Conservation (phyloP, 2,797 vertebrate species). For the Pogoniulus pusillus region DNA sequence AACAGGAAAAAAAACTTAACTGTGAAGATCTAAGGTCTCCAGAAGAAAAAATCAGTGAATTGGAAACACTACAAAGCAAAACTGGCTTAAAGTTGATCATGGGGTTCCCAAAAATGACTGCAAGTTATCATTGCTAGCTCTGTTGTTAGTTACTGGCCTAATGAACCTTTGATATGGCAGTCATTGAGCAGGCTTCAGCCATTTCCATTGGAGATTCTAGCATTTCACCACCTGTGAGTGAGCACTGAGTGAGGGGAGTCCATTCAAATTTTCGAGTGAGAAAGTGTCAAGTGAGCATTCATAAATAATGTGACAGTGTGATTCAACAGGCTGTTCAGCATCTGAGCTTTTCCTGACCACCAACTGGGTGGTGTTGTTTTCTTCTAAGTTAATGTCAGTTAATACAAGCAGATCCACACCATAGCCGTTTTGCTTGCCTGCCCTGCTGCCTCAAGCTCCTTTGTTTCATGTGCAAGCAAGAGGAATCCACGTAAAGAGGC, state of each 20-base stretch:
- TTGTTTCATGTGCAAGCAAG: conserved; percentile 1
- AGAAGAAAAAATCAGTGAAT: neutral
- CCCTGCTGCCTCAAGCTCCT: neutral
- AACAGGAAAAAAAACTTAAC: neutral
- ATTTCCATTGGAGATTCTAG: conserved; percentile 8
- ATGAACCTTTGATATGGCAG: neutral
- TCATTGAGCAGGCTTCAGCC: neutral
- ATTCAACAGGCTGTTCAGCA: conserved; percentile 43
- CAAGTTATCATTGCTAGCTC: neutral
- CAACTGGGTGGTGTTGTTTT: conserved; percentile 2
- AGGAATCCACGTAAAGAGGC: neutral
- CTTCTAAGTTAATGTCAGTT: conserved; percentile 44
- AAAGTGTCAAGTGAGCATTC: neutral
- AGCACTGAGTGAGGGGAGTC: conserved; percentile 23
- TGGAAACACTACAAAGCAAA: neutral
- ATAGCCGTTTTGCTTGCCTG: conserved; percentile 28
- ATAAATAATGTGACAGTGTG: neutral
- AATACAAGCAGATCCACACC: conserved; percentile 32
- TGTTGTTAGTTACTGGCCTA: neutral
- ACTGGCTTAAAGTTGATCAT: neutral
- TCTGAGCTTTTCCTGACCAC: conserved; percentile 21
- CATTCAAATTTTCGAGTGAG: conserved; percentile 37
- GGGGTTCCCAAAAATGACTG: neutral
- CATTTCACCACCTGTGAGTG: neutral
- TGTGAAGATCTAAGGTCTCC: neutral